Evolutionary conservation across 1,140 invertebrate species (phyloP).

Genomic region (Neelides sp.): DNA sequence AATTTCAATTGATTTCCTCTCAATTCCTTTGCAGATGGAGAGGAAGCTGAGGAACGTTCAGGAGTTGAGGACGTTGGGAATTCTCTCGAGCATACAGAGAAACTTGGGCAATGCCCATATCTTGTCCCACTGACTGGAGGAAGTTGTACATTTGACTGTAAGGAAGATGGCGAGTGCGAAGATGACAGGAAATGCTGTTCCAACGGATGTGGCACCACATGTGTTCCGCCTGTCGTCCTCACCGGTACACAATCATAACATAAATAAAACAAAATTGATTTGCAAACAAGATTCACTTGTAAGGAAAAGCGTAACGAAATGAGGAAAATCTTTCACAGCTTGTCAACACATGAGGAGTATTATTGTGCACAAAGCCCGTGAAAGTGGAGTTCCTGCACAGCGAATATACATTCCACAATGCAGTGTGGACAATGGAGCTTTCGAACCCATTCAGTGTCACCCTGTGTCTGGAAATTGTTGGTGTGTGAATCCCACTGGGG

Average conservation of each 20-base stretch:
- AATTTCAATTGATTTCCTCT: no score
- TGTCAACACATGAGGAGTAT: conserved; percentile 58
- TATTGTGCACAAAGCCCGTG: conserved; percentile 58
- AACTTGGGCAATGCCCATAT: conserved; percentile 67
- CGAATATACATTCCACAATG: conserved; percentile 36
- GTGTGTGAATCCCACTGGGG: conserved; percentile 36
- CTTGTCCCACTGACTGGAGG: conserved; percentile 52
- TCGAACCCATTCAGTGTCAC: conserved; percentile 36
- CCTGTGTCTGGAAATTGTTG: conserved; percentile 35
- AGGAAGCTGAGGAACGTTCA: conserved; percentile 2
- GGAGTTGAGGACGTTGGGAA: conserved; percentile 8
- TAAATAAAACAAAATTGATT: no score
- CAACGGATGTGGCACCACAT: conserved; percentile 71
- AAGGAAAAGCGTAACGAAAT: background rate
- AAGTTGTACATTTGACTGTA: conserved; percentile 61
- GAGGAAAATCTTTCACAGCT: conserved; percentile 35
- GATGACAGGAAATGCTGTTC: conserved; percentile 60
- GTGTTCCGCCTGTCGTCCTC: conserved; percentile 50
- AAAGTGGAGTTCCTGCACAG: conserved; percentile 47
- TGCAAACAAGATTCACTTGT: no score
- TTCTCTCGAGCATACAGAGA: conserved; percentile 35
- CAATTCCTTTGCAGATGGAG: conserved; percentile 12
- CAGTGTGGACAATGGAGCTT: conserved; percentile 33
- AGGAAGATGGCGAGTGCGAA: conserved; percentile 58
- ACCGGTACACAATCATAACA: conserved; percentile 39